Evolutionary conservation across 2,888 invertebrate genomes (phyloP), one percentile per base, ranked within the genome.

Genomic region (Heliothis peltigera): DNA sequence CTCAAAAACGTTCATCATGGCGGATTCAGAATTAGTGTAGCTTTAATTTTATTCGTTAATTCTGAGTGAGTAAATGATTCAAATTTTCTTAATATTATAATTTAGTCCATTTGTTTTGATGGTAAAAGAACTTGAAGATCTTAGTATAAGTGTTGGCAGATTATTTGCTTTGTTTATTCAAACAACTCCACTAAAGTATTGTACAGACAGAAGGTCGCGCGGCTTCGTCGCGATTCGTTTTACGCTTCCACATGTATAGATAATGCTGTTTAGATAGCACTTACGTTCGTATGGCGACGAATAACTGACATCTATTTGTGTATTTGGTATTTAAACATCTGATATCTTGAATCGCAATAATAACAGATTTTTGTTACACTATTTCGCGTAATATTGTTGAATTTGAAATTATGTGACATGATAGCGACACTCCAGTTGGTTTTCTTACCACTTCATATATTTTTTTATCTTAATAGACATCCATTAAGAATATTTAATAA

Each of bases 131-230:
- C 12, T 47, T 43, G 61, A 4, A 19, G 56, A 57, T 54, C 28
- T 56, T 15, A 58, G 53, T n/a, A 62, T 62, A 58, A 39, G 25
- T 56, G 10, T 3, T 28, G 4, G 8, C 18, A 15, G 32, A 51
- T 12, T 35, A 39, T 69, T 69, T 55, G 10, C 43, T 62, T 39
- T 57, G 46, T 68, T 75, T 57, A 19, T 19, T 55, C n/a, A 52
- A n/a, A 46, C 55, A 54, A 71, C 19, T 54, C n/a, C 5, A 4
- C 19, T 55, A 47, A 51, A 28, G 35, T 46, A 17, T 32, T 43
- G 39, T 46, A 18, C 15, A 47, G 18, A 51, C 10, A 44, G 22
- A 74, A 39, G 44, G 67, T 42, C 2, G 56, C 17, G 28, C 21
- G 18, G n/a, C 15, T 39, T 8, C 8, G 18, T n/a, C 5, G 15